phyloP scores from a whole-genome alignment of 2,113 vertebrate genomes.

The Heterochromis multidens region DNA sequence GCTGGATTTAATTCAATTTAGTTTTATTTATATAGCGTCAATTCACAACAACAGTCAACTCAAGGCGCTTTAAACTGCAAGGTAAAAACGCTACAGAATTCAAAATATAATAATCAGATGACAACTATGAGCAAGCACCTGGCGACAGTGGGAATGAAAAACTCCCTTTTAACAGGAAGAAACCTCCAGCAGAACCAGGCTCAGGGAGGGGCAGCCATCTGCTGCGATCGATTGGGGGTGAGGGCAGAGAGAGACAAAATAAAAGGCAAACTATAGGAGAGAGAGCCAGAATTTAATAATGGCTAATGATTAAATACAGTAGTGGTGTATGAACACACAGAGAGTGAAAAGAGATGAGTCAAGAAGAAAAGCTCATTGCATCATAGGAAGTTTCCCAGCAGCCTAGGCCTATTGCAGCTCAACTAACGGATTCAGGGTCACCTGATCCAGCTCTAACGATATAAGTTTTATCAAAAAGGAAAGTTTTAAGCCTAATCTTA shows the following conservation, averaged over 20 bases:
- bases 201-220: background rate
- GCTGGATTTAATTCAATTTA: background rate
- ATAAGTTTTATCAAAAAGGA: background rate
- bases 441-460: background rate
- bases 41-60: too few relatives aligned
- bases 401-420: background rate
- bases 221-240: fast-evolving
- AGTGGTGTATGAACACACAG: background rate
- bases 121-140: background rate
- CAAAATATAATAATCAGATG: too few relatives aligned
- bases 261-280: background rate
- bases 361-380: background rate
- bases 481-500: background rate
- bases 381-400: too few relatives aligned
- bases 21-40: background rate
- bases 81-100: background rate
- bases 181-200: background rate
- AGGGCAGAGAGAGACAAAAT: background rate
- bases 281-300: background rate
- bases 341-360: fast-evolving
- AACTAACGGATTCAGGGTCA: background rate
- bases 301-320: background rate
- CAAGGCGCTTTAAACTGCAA: background rate
- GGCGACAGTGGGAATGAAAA: background rate
- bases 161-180: background rate